Conservation (phyloP, 1,140 invertebrate genomes). For the Hyposmocoma kahamanoa region DNA sequence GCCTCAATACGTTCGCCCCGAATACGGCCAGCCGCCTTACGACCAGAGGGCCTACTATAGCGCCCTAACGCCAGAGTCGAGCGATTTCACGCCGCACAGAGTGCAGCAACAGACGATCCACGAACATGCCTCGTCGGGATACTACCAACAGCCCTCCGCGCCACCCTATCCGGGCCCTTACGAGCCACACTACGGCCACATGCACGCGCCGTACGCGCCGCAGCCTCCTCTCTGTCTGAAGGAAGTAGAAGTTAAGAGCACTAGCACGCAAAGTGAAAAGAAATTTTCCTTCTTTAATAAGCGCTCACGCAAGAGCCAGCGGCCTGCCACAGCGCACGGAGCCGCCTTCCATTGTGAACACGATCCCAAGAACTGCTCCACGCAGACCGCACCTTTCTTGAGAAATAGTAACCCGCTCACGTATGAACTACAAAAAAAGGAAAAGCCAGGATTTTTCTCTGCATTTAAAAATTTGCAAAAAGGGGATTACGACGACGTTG, state of each 20-base stretch:
- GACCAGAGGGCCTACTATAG: background rate
- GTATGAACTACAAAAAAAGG: background rate
- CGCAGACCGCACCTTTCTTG: conserved; percentile 12
- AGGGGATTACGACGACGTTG: conserved; percentile 25
- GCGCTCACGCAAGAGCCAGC: conserved; percentile 27
- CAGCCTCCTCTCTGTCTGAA: conserved; percentile 55
- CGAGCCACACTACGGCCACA: background rate
- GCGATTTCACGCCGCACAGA: background rate
- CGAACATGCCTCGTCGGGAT: background rate
- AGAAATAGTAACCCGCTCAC: background rate
- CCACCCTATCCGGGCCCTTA: conserved; percentile 26
- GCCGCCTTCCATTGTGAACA: conserved; percentile 8
- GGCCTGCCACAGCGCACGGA: background rate
- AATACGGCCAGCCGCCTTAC: background rate
- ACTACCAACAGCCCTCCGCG: conserved; percentile 14
- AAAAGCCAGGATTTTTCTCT: conserved; percentile 24
- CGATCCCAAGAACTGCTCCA: conserved; percentile 13
- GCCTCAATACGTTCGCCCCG: background rate
- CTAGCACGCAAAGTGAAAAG: conserved; percentile 48
- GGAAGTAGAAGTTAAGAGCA: conserved; percentile 63
- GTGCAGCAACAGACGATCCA: background rate
- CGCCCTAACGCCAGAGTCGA: background rate
- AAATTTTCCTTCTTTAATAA: conserved; percentile 44
- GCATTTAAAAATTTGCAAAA: conserved; percentile 40
- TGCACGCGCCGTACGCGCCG: too few relatives aligned